Evolutionary conservation across 2,888 invertebrate species (phyloP).

Genomic region (Ophion costatus): DNA sequence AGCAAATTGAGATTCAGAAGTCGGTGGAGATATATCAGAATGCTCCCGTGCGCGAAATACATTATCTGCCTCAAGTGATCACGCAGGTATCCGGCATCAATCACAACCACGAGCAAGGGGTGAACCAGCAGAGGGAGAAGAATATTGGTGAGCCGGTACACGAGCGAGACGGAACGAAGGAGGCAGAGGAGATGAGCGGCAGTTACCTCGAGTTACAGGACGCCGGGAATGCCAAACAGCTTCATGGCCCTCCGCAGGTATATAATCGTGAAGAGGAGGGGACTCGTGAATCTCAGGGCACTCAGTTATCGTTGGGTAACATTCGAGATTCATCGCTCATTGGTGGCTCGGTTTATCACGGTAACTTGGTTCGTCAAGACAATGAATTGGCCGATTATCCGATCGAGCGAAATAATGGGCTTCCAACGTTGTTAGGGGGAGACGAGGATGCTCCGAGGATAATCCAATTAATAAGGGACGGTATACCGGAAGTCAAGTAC

Average conservation of each 20-base stretch:
- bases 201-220: constrained; percentile 60
- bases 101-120: constrained; percentile 60
- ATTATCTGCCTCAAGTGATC: constrained; percentile 75
- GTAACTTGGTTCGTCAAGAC: constrained; percentile 55
- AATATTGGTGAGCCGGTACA: constrained; percentile 43
- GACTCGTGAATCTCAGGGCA: constrained; percentile 53
- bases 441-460: constrained; percentile 51
- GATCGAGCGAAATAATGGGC: constrained; percentile 41
- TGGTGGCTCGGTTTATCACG: constrained; percentile 54
- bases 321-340: constrained; percentile 32
- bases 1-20: constrained; percentile 79
- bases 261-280: constrained; percentile 39
- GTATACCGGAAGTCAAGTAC: constrained; percentile 58
- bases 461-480: constrained; percentile 59
- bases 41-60: constrained; percentile 80
- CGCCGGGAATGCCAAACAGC: constrained; percentile 63
- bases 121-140: constrained; percentile 44
- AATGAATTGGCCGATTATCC: constrained; percentile 56
- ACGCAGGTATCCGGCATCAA: constrained; percentile 71
- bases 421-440: constrained; percentile 14
- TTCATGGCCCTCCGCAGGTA: constrained; percentile 33
- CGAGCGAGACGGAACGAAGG: constrained; percentile 49
- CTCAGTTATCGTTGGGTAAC: constrained; percentile 54
- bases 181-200: constrained; percentile 44
- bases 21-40: constrained; percentile 80